A percentile compares a stretch with the other conserved stretches of the same genome.
Evolutionary conservation across 2,797 vertebrate genomes (phyloP).

Genomic region (Acipenser transmontanus): DNA sequence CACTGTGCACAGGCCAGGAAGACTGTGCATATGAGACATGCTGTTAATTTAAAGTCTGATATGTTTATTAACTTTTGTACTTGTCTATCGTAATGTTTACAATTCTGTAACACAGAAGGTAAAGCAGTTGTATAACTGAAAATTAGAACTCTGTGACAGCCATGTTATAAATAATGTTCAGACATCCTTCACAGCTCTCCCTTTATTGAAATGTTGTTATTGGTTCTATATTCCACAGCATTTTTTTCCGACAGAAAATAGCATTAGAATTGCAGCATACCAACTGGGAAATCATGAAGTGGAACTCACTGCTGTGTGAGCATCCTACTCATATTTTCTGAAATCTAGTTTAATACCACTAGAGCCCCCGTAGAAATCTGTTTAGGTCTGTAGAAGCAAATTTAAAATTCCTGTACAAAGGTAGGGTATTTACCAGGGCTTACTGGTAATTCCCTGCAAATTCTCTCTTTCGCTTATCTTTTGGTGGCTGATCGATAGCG

Average conservation of each 20-base stretch:
- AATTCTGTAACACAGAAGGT: no score
- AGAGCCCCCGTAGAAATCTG: not conserved
- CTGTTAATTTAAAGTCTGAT: no score
- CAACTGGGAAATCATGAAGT: not conserved
- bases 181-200: no score
- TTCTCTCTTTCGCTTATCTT: not conserved
- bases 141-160: no score
- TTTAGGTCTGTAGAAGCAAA: slow-evolving; percentile 2
- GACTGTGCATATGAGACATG: no score
- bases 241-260: not conserved
- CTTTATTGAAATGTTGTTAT: no score
- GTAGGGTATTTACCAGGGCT: slow-evolving; percentile 1
- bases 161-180: no score
- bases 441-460: not conserved
- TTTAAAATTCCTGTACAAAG: slow-evolving; percentile 3
- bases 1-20: no score
- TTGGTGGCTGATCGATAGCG: not conserved
- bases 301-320: slow-evolving; percentile 1
- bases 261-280: not conserved
- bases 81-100: no score
- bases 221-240: not conserved
- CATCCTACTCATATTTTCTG: slow-evolving; percentile 1
- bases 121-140: no score
- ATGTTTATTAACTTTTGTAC: no score
- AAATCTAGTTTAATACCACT: slow-evolving; percentile 1